phyloP scores from a whole-genome alignment of 2,888 invertebrate species.

The Sabatieria punctata region DNA sequence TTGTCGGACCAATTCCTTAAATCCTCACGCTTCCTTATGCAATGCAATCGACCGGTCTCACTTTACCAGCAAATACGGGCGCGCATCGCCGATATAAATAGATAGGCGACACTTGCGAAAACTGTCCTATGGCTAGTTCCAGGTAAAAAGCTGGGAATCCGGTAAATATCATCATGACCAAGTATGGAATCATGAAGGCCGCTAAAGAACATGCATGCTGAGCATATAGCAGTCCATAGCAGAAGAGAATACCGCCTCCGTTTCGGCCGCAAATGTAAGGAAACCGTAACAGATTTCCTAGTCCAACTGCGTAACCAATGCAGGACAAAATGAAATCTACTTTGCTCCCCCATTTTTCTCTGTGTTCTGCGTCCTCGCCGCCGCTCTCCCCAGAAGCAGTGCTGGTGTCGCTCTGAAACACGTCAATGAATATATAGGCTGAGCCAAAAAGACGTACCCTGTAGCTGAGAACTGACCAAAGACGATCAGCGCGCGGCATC shows the following conservation, averaged over 20 bases:
- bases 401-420: too few relatives aligned
- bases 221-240: background rate
- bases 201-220: background rate
- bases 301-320: constrained; percentile 6
- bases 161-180: constrained; percentile 6
- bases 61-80: constrained; percentile 1
- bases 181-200: constrained; percentile 8
- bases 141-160: constrained; percentile 7
- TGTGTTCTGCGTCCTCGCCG: background rate
- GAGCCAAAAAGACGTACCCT: too few relatives aligned
- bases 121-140: constrained; percentile 8
- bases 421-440: too few relatives aligned
- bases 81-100: constrained; percentile 1
- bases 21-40: constrained; percentile 3
- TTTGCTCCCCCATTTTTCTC: constrained; percentile 6
- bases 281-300: constrained; percentile 6
- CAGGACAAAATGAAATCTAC: constrained; percentile 7
- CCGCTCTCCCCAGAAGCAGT: too few relatives aligned
- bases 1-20: constrained; percentile 38
- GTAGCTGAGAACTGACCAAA: too few relatives aligned
- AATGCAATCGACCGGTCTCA: too few relatives aligned
- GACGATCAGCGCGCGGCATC: too few relatives aligned
- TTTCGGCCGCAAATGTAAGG: constrained; percentile 5
- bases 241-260: background rate
- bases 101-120: background rate